Base-by-base conservation (phyloP, 2,113 vertebrate species). In the Hystrix brachyura region DNA sequence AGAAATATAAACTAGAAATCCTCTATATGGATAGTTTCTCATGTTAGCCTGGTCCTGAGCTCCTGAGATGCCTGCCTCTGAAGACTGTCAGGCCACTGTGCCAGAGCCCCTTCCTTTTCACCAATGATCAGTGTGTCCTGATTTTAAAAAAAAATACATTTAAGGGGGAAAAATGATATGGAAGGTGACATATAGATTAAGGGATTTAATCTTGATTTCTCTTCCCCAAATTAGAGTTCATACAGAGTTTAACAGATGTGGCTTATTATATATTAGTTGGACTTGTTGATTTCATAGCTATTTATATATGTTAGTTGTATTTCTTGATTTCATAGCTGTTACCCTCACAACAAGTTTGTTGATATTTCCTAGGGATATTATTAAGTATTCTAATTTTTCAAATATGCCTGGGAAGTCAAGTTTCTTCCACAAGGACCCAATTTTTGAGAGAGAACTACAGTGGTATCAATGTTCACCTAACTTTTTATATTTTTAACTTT, bases 1-100 rank as follows among this genome's bases (percentile, higher is more conserved):
- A 92, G 71, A 43, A 87, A 83, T 88, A 60, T 62, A 76, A 92
- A 78, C 71, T 79, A 23, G 94, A 71, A 90, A 65, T 90, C 29
- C 21, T 92, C 38, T 43, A 17, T 3, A 3, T 29, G n/a, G 51
- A 76, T 29, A 94, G 6, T 72, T 88, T 93, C 79, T 96, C 48
- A 46, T 25, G 53, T 69, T 86, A 85, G 74, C 27, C 32, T 27
- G 25, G 46, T 29, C 29, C 74, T 78, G 25, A 7, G 46, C 51
- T 32, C 46, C 72, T 78, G 48, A 78, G 46, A 29, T 32, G 0
- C 27, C 38, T 51, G 25, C 46, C 46, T 51, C 46, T 51, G 74
- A 25, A 78, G 25, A 18, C 74, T 13, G 51, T 78, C 25, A 51
- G 46, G 74, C 25, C 46, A 78, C 14, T 18, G 13, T 7, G 27